Conservation (phyloP, 2,888 invertebrate species). For the Aphodius sticticus region DNA sequence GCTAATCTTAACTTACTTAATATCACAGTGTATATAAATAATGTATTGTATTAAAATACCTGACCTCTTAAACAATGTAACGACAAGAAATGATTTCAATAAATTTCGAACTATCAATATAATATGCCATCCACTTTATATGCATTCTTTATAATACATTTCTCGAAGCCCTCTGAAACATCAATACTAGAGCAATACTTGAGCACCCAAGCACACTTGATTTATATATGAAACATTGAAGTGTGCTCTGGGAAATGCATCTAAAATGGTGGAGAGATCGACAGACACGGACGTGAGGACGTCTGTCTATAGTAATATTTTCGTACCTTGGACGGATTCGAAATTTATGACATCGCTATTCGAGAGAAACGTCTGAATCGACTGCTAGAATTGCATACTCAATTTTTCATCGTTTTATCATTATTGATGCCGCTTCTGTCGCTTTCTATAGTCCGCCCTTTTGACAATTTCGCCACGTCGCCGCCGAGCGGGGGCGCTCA, state of each 20-base stretch:
- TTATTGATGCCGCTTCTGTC: background rate
- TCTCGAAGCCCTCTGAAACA: no score
- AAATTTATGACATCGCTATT: background rate
- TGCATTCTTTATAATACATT: no score
- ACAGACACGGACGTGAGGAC: background rate
- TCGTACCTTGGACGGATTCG: background rate
- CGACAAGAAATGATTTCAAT: no score
- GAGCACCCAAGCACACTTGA: background rate
- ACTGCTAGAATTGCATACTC: background rate
- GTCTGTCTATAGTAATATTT: background rate
- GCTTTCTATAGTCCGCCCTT: background rate
- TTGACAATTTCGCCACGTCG: background rate
- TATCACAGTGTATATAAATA: no score
- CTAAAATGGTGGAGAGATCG: background rate
- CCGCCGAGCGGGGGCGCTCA: background rate
- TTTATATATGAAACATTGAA: background rate
- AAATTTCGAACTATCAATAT: no score
- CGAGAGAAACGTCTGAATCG: background rate
- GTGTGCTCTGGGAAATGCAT: background rate
- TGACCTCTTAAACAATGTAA: no score
- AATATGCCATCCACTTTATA: no score
- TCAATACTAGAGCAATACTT: no score
- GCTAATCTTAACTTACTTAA: no score
- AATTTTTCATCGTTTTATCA: background rate
- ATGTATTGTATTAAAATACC: no score